Conservation (phyloP, 2,797 vertebrate species). For the Carapus acus region DNA sequence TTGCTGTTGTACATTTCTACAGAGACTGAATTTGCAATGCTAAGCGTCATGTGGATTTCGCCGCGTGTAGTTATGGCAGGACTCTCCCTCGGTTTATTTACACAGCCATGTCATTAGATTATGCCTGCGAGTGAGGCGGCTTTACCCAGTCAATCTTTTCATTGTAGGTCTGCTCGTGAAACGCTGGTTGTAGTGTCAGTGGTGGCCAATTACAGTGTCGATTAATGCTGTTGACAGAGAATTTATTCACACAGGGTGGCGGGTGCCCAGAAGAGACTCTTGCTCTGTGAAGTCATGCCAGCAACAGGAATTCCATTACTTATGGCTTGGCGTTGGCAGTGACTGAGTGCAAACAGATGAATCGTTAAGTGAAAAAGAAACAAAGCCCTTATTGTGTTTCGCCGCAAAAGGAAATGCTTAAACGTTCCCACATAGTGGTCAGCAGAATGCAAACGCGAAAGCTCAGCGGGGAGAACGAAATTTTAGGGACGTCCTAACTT, state of each 20-base stretch:
- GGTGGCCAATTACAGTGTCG: constrained; percentile 61
- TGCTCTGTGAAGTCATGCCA: constrained; percentile 55
- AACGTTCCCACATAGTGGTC: constrained; percentile 27
- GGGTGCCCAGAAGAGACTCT: constrained; percentile 49
- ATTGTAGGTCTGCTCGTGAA: constrained; percentile 54
- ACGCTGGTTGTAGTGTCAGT: constrained; percentile 43
- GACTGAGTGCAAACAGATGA: constrained; percentile 31
- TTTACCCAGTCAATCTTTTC: constrained; percentile 54
- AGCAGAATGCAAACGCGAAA: constrained; percentile 40
- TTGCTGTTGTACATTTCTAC: background rate
- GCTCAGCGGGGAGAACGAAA: constrained; percentile 38
- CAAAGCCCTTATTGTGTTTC: constrained; percentile 14
- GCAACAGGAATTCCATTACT: constrained; percentile 50
- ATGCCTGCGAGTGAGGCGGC: constrained; percentile 47
- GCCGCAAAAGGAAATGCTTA: constrained; percentile 28
- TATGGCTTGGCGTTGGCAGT: constrained; percentile 29
- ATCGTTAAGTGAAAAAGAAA: constrained; percentile 26
- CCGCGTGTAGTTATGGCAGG: constrained; percentile 23
- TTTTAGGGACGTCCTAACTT: constrained; percentile 38
- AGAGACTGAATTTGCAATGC: constrained; percentile 7
- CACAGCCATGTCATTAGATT: constrained; percentile 58
- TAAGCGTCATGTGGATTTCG: constrained; percentile 18
- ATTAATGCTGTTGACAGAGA: constrained; percentile 66
- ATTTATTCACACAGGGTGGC: constrained; percentile 60
- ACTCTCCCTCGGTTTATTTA: constrained; percentile 44